Conservation (phyloP, 2,113 vertebrate species). For the Polypterus bichir region DNA sequence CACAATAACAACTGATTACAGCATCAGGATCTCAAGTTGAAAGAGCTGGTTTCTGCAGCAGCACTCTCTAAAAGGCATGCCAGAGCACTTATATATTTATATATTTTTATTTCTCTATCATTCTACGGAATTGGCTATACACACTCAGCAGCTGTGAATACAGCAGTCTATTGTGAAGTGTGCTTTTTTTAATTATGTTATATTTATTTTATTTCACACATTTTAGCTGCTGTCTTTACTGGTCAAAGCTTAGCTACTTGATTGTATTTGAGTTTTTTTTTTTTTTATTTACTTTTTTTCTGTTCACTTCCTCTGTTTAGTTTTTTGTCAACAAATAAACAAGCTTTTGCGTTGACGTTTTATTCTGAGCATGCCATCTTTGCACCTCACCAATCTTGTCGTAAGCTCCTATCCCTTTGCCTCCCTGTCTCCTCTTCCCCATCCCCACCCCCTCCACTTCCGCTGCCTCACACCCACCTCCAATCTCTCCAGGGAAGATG, state of each 20-base stretch:
- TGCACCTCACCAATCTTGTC: conserved; percentile 94
- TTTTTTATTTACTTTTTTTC: conserved; percentile 50
- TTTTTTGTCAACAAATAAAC: conserved; percentile 34
- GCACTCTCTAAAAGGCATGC: conserved; percentile 61
- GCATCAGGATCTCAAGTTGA: conserved; percentile 52
- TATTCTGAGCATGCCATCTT: conserved; percentile 83
- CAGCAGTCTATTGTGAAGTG: conserved; percentile 51
- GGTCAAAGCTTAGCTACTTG: conserved; percentile 65
- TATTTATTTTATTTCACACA: conserved; percentile 31
- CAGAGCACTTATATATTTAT: conserved; percentile 49
- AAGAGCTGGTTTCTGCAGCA: conserved; percentile 67
- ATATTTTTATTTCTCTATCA: conserved; percentile 20
- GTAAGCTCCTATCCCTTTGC: conserved; percentile 55
- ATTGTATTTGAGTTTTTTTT: conserved; percentile 44
- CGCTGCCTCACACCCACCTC: background rate
- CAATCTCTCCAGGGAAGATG: conserved; percentile 30
- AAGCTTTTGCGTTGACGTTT: conserved; percentile 32
- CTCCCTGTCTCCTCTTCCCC: conserved; percentile 44
- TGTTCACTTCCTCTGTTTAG: conserved; percentile 41
- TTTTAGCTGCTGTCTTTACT: conserved; percentile 67
- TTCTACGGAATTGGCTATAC: conserved; percentile 53
- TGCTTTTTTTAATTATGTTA: conserved; percentile 32
- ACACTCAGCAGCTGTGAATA: conserved; percentile 47
- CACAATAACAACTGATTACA: conserved; percentile 15
- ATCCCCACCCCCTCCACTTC: conserved; percentile 28